Evolutionary conservation across 2,113 vertebrate species (phyloP).

Genomic region (Panurus biarmicus): DNA sequence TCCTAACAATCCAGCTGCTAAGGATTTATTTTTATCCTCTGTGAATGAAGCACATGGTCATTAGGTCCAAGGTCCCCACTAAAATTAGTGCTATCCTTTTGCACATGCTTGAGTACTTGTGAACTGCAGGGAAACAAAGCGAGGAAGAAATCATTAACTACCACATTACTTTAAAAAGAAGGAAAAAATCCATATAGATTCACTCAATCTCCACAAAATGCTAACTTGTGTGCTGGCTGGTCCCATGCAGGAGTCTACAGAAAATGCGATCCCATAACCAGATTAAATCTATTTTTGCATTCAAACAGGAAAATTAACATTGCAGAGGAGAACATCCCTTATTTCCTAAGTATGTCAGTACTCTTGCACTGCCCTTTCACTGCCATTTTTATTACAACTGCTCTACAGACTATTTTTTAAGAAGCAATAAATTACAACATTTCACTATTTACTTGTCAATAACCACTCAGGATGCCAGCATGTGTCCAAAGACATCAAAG

Average conservation of each 20-base stretch:
- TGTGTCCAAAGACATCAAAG: not conserved
- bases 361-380: not conserved
- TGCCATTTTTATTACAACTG: not conserved
- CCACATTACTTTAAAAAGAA: not conserved
- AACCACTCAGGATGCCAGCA: not conserved
- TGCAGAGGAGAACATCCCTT: not conserved
- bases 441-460: not conserved
- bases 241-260: not conserved
- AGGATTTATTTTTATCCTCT: not conserved
- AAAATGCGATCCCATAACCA: not conserved
- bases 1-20: not conserved
- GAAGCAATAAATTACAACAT: not conserved
- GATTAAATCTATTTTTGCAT: not conserved
- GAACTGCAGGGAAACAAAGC: not conserved
- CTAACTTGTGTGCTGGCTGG: not conserved
- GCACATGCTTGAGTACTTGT: accelerated
- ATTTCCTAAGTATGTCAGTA: not conserved
- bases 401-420: not conserved
- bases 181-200: not conserved
- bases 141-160: not conserved
- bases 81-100: not conserved
- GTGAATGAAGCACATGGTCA: not conserved
- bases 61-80: not conserved
- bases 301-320: not conserved
- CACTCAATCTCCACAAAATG: not conserved